These are phyloP conservation scores for Drosophila lini DNA, from an alignment of 1,140 invertebrate species.

Conservation along the genomic window DNA sequence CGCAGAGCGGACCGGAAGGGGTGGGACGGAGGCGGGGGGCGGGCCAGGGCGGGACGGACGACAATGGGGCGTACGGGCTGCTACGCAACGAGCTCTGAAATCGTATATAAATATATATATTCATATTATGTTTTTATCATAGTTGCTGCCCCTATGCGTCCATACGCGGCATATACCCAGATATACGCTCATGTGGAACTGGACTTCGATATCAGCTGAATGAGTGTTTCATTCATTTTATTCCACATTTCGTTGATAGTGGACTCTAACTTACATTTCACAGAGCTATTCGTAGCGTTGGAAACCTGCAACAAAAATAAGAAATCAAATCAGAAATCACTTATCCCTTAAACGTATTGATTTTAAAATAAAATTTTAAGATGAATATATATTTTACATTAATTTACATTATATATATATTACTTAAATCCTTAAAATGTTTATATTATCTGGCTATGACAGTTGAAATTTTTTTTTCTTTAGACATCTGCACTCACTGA, in stretches of 20 bases:
- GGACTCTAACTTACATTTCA: slow-evolving; percentile 28
- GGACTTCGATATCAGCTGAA: slow-evolving; percentile 17
- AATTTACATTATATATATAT: too few species aligned
- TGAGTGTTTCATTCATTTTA: neutral
- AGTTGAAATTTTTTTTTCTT: neutral
- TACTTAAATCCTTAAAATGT: neutral
- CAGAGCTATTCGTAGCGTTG: slow-evolving; percentile 6
- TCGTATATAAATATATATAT: slow-evolving; percentile 11
- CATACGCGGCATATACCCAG: neutral
- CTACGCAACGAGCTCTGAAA: slow-evolving; percentile 41
- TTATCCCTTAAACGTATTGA: neutral
- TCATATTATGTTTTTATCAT: slow-evolving; percentile 19
- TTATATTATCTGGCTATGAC: neutral
- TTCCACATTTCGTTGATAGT: neutral
- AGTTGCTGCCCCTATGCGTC: slow-evolving; percentile 2
- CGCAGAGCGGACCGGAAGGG: slow-evolving; percentile 31
- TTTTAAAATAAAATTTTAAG: neutral
- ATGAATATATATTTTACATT: neutral
- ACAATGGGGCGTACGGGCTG: slow-evolving; percentile 28
- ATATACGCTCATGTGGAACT: slow-evolving; percentile 1
- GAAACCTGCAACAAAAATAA: slow-evolving; percentile 13
- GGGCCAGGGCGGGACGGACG: slow-evolving; percentile 28
- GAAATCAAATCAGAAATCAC: neutral
- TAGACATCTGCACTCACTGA: neutral
- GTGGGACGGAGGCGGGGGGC: slow-evolving; percentile 14